These are phyloP conservation scores for Beris morrisii DNA, from an alignment of 2,888 invertebrate genomes.

Conservation along the genomic window DNA sequence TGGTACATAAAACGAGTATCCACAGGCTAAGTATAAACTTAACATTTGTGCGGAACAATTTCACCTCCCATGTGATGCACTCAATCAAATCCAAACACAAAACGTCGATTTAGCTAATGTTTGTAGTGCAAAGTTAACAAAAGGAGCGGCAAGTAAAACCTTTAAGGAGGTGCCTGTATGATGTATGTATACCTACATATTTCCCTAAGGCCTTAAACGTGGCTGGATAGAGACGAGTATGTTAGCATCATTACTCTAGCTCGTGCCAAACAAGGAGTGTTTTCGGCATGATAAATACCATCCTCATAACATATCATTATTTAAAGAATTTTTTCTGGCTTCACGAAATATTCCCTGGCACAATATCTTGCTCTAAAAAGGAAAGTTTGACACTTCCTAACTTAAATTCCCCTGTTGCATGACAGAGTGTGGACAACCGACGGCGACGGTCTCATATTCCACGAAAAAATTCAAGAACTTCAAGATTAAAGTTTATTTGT, in stretches of 20 bases:
- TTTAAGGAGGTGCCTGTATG: slow-evolving; percentile 10
- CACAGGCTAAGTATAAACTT: too few relatives aligned
- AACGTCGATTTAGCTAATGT: too few relatives aligned
- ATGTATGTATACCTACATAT: too few relatives aligned
- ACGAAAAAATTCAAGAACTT: slow-evolving; percentile 5
- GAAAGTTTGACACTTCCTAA: slow-evolving; percentile 29
- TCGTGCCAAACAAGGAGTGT: too few relatives aligned
- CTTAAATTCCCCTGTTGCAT: slow-evolving; percentile 30
- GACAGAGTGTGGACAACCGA: slow-evolving; percentile 6
- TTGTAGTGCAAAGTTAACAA: slow-evolving; percentile 1
- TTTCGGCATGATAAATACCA: too few relatives aligned
- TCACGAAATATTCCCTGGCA: background rate
- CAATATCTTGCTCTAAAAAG: slow-evolving; percentile 3
- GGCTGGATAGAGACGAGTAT: too few relatives aligned
- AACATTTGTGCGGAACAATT: too few relatives aligned
- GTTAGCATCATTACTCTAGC: too few relatives aligned
- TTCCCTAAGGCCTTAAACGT: too few relatives aligned
- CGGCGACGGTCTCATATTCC: background rate
- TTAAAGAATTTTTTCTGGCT: background rate
- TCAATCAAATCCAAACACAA: slow-evolving; percentile 22
- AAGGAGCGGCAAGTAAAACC: slow-evolving; percentile 11
- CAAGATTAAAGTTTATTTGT: slow-evolving; percentile 34
- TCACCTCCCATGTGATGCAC: slow-evolving; percentile 10
- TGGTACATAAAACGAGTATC: too few relatives aligned
- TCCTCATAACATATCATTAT: too few relatives aligned